Percentiles rank a stretch among this genome's conserved stretches.
Evolutionary conservation across 2,888 invertebrate species (phyloP).

Genomic region (Andrena bucephala): DNA sequence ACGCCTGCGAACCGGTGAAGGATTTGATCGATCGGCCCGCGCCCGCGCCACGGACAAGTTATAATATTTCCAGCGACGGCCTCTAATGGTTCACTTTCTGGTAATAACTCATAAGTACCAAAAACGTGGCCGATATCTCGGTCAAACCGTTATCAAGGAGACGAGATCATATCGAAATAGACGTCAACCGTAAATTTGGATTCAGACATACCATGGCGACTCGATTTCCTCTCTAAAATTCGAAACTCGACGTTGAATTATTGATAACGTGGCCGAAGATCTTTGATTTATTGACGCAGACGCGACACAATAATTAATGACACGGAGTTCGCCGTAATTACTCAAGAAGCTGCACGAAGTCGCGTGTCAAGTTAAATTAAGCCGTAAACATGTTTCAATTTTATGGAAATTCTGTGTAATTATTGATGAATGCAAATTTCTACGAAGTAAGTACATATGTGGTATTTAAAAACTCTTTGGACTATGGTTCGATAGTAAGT

Average conservation of each 20-base stretch:
- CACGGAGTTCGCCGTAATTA: not conserved
- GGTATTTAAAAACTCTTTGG: too few species aligned
- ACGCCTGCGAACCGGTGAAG: slow-evolving; percentile 29
- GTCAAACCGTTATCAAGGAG: slow-evolving; percentile 6
- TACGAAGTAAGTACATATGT: too few species aligned
- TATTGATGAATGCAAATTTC: too few species aligned
- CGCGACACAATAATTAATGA: not conserved
- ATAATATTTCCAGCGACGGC: not conserved
- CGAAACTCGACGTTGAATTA: not conserved
- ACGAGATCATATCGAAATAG: not conserved
- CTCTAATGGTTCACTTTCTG: slow-evolving; percentile 33
- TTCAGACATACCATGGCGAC: not conserved
- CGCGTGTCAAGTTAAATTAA: too few species aligned
- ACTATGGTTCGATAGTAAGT: not conserved
- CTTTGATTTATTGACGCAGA: not conserved
- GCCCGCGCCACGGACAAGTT: not conserved
- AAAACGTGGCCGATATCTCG: slow-evolving; percentile 1
- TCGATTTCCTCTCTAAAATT: not conserved
- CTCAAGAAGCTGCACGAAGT: not conserved
- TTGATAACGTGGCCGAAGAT: not conserved
- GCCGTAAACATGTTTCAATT: too few species aligned
- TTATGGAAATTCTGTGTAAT: too few species aligned
- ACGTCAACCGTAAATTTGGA: not conserved
- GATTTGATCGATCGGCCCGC: slow-evolving; percentile 36
- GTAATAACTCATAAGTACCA: slow-evolving; percentile 44